Base-by-base conservation (phyloP, 2,113 vertebrate species). In the Phylloscopus trochiloides region DNA sequence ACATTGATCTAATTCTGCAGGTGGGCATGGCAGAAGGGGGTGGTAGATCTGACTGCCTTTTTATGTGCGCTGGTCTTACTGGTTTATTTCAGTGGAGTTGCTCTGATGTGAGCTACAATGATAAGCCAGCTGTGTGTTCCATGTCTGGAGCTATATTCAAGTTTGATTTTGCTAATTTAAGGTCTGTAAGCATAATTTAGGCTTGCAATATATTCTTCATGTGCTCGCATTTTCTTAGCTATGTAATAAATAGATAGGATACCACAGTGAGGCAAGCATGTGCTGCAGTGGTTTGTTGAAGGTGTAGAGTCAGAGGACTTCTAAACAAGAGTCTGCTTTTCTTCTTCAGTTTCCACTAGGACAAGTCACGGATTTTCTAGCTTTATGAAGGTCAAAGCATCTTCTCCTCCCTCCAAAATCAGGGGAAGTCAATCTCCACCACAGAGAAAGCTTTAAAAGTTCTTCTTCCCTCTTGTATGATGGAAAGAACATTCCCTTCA, bases 161-260 rank as follows among this genome's bases (percentile, higher is more conserved):
- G 38, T 62, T 34, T 42, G 5, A 12, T 38, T 94, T 91, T 59
- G 32, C 40, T 91, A 80, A 92, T 77, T 78, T 55, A 57, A 71
- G 34, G 32, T 57, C 26, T 91, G 38, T 61, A 81, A 83, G 16
- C n/a, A 55, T 51, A 40, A n/a, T 36, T 62, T 70, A 34, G 50
- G 40, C 25, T 72, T 89, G 14, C 14, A 81, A 57, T 67, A 84
- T 90, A 17, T 94, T 86, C 34, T 65, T 83, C 68, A 62, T n/a
- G 16, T 66, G 25, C 20, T 88, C 1, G 3, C 14, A 12, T 61
- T 74, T 95, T 68, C 73, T 43, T 75, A 67, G 14, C 28, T 51
- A 3, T 50, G n/a, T 62, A 62, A 55, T 42, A 62, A 65, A 65
- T 22, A 25, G 14, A 32, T 17, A 67, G 40, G 31, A 67, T 84